Evolutionary conservation across 2,888 invertebrate species (phyloP).

Genomic region (Pammene aurita): DNA sequence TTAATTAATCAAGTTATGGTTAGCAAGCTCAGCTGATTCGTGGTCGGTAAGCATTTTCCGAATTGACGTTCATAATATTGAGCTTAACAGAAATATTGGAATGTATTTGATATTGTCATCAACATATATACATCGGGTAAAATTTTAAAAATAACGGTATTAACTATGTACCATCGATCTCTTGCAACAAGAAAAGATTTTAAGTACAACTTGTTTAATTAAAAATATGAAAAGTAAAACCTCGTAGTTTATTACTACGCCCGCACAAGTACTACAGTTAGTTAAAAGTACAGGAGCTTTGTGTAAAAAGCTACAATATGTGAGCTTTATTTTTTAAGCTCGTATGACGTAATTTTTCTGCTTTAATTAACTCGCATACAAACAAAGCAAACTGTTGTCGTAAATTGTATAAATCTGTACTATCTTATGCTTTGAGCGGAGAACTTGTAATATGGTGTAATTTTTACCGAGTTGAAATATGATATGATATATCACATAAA

Average conservation of each 20-base stretch:
- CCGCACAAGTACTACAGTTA: slow-evolving; percentile 40
- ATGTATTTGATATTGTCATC: no score
- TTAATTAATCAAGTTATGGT: slow-evolving; percentile 30
- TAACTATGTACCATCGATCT: no score
- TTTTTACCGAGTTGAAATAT: neutral
- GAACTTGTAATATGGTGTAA: slow-evolving; percentile 14
- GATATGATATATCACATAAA: no score
- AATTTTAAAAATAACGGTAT: no score
- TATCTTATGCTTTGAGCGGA: slow-evolving; percentile 24
- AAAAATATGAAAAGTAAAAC: slow-evolving; percentile 36
- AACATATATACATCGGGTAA: no score
- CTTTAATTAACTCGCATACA: slow-evolving; percentile 42
- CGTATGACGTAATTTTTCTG: slow-evolving; percentile 42
- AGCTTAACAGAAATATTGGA: neutral
- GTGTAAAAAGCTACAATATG: slow-evolving; percentile 41
- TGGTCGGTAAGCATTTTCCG: neutral
- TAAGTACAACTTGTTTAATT: neutral
- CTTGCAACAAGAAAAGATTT: neutral
- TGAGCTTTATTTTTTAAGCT: slow-evolving; percentile 42
- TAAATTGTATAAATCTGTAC: slow-evolving; percentile 37
- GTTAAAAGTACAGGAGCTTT: slow-evolving; percentile 40
- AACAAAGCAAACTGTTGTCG: slow-evolving; percentile 36
- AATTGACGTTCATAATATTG: no score
- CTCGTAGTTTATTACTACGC: slow-evolving; percentile 30
- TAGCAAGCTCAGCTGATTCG: slow-evolving; percentile 3